Evolutionary conservation across 2,113 vertebrate species (phyloP).

Genomic region (Hoplias malabaricus): DNA sequence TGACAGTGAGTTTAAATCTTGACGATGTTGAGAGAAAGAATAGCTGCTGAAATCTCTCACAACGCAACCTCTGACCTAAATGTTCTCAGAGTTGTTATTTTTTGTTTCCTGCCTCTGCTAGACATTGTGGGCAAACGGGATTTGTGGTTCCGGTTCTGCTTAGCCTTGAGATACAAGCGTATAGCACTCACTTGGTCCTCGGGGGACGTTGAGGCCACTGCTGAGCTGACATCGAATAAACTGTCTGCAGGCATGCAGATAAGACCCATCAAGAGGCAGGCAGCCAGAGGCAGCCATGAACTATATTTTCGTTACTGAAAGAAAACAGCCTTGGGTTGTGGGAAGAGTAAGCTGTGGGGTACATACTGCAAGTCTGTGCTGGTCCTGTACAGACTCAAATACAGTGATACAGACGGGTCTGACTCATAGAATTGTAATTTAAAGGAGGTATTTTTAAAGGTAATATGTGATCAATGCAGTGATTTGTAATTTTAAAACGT

Average conservation of each 20-base stretch:
- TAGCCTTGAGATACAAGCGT: not conserved
- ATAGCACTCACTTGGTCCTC: not conserved
- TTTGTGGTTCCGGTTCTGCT: not conserved
- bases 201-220: not conserved
- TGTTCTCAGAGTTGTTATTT: not conserved
- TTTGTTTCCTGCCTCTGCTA: not conserved
- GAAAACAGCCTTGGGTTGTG: slow-evolving; percentile 3
- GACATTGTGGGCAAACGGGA: not conserved
- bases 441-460: not conserved
- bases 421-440: not conserved
- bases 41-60: not conserved
- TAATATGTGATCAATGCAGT: not conserved
- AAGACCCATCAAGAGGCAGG: slow-evolving; percentile 2
- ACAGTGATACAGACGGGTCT: not conserved
- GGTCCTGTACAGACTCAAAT: not conserved
- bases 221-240: slow-evolving; percentile 3
- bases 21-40: not conserved
- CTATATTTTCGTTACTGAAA: slow-evolving; percentile 3
- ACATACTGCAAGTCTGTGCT: not conserved
- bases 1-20: not conserved
- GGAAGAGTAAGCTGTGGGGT: not conserved
- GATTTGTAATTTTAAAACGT: not conserved
- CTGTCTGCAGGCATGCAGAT: slow-evolving; percentile 22
- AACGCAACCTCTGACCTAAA: not conserved
- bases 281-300: slow-evolving; percentile 1